phyloP scores from a whole-genome alignment of 2,888 invertebrate genomes.

The Drosophila mayaguana region DNA sequence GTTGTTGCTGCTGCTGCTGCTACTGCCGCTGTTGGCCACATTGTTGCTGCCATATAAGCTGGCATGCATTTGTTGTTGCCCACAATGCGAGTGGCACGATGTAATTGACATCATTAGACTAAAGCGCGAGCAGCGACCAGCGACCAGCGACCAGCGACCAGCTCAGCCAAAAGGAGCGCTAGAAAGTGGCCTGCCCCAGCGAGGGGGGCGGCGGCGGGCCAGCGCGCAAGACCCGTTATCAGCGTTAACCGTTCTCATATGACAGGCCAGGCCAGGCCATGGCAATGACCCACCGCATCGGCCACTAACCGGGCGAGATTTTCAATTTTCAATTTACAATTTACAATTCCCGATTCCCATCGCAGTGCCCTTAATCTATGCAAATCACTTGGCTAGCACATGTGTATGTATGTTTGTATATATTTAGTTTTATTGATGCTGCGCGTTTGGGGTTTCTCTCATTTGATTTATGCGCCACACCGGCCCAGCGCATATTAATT shows the following conservation, averaged over 20 bases:
- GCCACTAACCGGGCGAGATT: slow-evolving; percentile 5
- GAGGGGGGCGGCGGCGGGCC: slow-evolving; percentile 1
- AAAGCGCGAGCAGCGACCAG: slow-evolving; percentile 67
- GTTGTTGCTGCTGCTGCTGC: slow-evolving; percentile 39
- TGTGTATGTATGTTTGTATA: not conserved
- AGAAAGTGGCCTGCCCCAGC: slow-evolving; percentile 65
- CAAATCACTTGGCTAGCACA: slow-evolving; percentile 59
- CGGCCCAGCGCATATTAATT: slow-evolving; percentile 37
- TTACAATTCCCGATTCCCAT: not conserved
- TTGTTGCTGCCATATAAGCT: slow-evolving; percentile 78
- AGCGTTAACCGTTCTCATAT: slow-evolving; percentile 49
- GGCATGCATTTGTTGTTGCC: slow-evolving; percentile 76
- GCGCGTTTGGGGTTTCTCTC: slow-evolving; percentile 6
- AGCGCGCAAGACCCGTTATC: slow-evolving; percentile 57
- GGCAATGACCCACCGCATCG: slow-evolving; percentile 61
- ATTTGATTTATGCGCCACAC: slow-evolving; percentile 16
- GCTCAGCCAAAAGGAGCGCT: slow-evolving; percentile 63
- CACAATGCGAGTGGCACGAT: slow-evolving; percentile 80
- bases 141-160: slow-evolving; percentile 11
- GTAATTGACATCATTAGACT: slow-evolving; percentile 82
- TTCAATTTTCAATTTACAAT: not conserved
- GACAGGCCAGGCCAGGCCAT: slow-evolving; percentile 30
- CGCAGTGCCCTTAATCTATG: slow-evolving; percentile 48
- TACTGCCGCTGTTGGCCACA: slow-evolving; percentile 46
- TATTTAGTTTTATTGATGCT: slow-evolving; percentile 22